phyloP scores from a whole-genome alignment of 2,888 invertebrate species.

The Oxytorus armatus region DNA sequence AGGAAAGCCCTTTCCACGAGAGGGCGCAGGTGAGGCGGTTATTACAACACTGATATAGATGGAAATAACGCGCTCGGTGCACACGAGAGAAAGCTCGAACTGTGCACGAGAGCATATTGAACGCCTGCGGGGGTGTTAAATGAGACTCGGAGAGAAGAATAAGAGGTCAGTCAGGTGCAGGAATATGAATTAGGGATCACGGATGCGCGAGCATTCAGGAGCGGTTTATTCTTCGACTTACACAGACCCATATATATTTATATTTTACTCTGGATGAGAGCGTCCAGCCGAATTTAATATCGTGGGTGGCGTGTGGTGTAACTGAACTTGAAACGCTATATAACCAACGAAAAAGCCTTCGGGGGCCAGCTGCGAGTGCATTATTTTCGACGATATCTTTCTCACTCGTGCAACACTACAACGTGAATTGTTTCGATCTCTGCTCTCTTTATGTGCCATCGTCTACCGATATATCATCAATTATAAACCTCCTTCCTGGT shows the following conservation, averaged over 20 bases:
- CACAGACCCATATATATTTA: slow-evolving; percentile 11
- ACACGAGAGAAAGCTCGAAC: slow-evolving; percentile 42
- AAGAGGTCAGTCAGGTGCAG: slow-evolving; percentile 83
- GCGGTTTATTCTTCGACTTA: slow-evolving; percentile 32
- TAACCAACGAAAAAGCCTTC: slow-evolving; percentile 51
- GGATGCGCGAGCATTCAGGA: slow-evolving; percentile 60
- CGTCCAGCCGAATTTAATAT: slow-evolving; percentile 64
- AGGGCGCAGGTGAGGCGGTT: slow-evolving; percentile 68
- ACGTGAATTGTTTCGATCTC: background rate
- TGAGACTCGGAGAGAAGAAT: slow-evolving; percentile 79
- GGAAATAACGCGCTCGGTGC: slow-evolving; percentile 48
- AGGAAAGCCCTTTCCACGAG: slow-evolving; percentile 18
- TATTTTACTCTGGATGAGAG: slow-evolving; percentile 17
- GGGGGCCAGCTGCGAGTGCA: slow-evolving; percentile 71
- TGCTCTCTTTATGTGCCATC: background rate
- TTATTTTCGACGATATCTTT: slow-evolving; percentile 31
- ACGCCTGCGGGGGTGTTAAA: slow-evolving; percentile 84
- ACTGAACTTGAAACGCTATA: slow-evolving; percentile 43
- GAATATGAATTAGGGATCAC: slow-evolving; percentile 79
- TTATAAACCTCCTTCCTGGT: slow-evolving; percentile 29
- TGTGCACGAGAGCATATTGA: slow-evolving; percentile 65
- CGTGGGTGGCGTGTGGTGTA: slow-evolving; percentile 72
- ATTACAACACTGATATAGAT: slow-evolving; percentile 36
- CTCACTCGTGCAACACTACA: slow-evolving; percentile 5
- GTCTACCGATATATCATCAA: slow-evolving; percentile 37